Base-by-base conservation (phyloP, 2,888 invertebrate genomes). In the Chalcis sispes region DNA sequence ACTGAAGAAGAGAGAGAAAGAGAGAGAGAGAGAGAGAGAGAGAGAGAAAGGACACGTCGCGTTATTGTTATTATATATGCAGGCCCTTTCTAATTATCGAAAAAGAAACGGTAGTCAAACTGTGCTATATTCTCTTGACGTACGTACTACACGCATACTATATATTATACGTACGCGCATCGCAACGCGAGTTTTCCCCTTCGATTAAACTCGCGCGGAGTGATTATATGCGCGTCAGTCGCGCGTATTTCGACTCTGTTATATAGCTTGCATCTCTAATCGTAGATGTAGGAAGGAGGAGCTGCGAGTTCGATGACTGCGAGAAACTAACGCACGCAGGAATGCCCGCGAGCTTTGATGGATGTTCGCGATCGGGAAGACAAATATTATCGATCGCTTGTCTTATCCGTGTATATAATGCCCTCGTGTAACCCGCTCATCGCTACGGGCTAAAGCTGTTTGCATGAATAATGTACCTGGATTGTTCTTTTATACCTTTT, bases 61-160 rank as follows among this genome's bases (percentile, higher is more conserved):
- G n/a, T n/a, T n/a, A n/a, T n/a, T n/a, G n/a, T n/a, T n/a, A n/a
- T n/a, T n/a, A n/a, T n/a, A n/a, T n/a, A n/a, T n/a, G n/a, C n/a
- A n/a, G n/a, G n/a, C n/a, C 82, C 80, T 84, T 85, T 87, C 83
- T 86, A 85, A 86, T 87, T 85, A 86, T 87, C 82, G 81, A 80
- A 79, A 84, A 46, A 20, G 78, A 82, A 78, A 50, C 5, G 36
- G 10, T 4, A 36, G 10, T 7, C 4, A 36, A 36, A 36, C n/a
- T n/a, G n/a, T n/a, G n/a, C n/a, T n/a, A n/a, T n/a, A n/a, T n/a
- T n/a, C n/a, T n/a, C n/a, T n/a, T n/a, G n/a, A n/a, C n/a, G n/a
- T n/a, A n/a, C n/a, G n/a, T n/a, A n/a, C n/a, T n/a, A n/a, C n/a
- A n/a, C n/a, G n/a, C n/a, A n/a, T n/a, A n/a, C n/a, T n/a, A n/a